Base-by-base conservation (phyloP, 2,113 vertebrate genomes). In the Pluvialis apricaria region DNA sequence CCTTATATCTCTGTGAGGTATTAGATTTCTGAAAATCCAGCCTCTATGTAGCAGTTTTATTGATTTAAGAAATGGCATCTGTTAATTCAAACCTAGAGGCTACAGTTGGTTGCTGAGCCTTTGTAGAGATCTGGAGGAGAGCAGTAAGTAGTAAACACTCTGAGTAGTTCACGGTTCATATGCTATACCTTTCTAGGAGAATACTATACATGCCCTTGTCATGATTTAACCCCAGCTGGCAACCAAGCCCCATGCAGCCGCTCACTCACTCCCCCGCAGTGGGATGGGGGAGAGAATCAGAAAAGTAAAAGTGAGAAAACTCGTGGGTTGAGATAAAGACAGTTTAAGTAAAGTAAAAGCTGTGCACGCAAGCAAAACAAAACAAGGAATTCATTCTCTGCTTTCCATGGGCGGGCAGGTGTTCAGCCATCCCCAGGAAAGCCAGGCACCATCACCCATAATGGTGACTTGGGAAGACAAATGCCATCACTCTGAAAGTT, bases 11-110 rank as follows among this genome's bases (percentile, higher is more conserved):
- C 89, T 92, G 38, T 1, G 1, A 95, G 34, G 77, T 78, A 89
- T 91, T 89, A 91, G 60, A 83, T 82, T 94, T 96, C 83, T 84
- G 86, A 88, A 95, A 95, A 81, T 62, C 86, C 51, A 75, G 64
- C 25, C 69, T 62, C 45, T 81, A 2, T 75, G 45, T 38, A 83
- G 80, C 29, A 66, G 42, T 34, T 64, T 64, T 91, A 91, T 95
- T 94, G 94, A 95, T 96, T 96, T 73, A 91, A 92, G 83, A 81
- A 91, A 91, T 58, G 44, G 38, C 72, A 84, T 82, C 55, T 89
- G 68, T 70, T 94, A 95, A 88, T 89, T 96, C 91, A 95, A 92
- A 89, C 47, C 77, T 77, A 91, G 91, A 86, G 52, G 81, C 60
- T 94, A 75, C 51, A 64, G 24, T 47, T 66, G 11, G 58, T 26